Evolutionary conservation across 2,113 vertebrate species (phyloP).

Genomic region (Gobius niger): DNA sequence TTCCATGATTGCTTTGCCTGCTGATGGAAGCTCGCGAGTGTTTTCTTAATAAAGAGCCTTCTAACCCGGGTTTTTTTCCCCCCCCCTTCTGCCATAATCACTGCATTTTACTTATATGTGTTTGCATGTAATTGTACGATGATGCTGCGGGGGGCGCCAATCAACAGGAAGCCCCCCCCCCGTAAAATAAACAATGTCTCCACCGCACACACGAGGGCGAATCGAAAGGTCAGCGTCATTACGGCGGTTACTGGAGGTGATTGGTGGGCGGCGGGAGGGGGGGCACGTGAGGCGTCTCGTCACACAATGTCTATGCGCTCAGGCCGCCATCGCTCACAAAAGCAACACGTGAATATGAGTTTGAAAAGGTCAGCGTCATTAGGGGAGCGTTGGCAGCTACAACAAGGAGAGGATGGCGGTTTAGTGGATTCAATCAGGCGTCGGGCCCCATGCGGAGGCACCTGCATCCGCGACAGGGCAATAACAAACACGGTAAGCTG

Average conservation of each 20-base stretch:
- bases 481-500: constrained; percentile 36
- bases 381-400: constrained; percentile 53
- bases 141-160: constrained; percentile 56
- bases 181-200: constrained; percentile 60
- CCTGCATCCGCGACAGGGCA: constrained; percentile 11
- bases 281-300: constrained; percentile 3
- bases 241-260: constrained; percentile 49
- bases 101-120: constrained; percentile 13
- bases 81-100: constrained; percentile 10
- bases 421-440: constrained; percentile 34
- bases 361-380: constrained; percentile 79
- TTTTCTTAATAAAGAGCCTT: constrained; percentile 59
- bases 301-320: constrained; percentile 18
- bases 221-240: constrained; percentile 81
- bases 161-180: constrained; percentile 64
- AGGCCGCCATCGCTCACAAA: constrained; percentile 20
- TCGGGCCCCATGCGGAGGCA: constrained; percentile 7
- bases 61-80: neutral
- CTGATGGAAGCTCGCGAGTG: constrained; percentile 44
- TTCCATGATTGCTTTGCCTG: constrained; percentile 68
- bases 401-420: constrained; percentile 35
- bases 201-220: constrained; percentile 67
- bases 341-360: constrained; percentile 63
- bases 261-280: constrained; percentile 4
- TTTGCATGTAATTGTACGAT: neutral